A percentile compares a stretch with the other conserved stretches of the same genome.
These are phyloP conservation scores for Hymenopus coronatus DNA, from an alignment of 2,888 invertebrate genomes.

Conservation along the genomic window DNA sequence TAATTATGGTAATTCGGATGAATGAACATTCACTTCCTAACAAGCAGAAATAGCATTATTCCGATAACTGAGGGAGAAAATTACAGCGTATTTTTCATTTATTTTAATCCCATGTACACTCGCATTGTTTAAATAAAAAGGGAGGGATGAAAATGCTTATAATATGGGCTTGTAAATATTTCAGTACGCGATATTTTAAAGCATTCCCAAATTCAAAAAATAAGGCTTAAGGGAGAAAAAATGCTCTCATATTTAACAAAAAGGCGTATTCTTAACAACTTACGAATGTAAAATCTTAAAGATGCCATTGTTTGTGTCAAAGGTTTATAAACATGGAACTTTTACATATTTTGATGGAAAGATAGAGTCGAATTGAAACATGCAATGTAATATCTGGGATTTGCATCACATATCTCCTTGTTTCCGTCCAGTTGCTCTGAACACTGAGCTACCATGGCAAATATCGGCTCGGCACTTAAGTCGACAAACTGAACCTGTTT, in stretches of 20 bases:
- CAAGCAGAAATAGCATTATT: neutral
- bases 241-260: neutral
- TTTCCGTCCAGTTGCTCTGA: too few species aligned
- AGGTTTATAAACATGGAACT: too few species aligned
- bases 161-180: neutral
- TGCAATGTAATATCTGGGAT: too few species aligned
- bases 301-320: too few species aligned
- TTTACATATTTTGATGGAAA: too few species aligned
- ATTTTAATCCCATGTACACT: neutral
- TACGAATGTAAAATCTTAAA: too few species aligned
- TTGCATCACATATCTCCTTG: too few species aligned
- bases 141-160: neutral
- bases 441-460: too few species aligned
- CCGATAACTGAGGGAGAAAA: neutral
- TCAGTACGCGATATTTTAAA: neutral
- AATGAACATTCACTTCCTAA: neutral
- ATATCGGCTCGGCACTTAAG: too few species aligned
- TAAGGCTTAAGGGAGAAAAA: neutral
- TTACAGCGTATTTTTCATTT: neutral
- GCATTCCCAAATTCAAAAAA: neutral
- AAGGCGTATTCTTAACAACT: too few species aligned
- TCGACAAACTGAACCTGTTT: too few species aligned
- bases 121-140: neutral
- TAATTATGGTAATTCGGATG: neutral
- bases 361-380: too few species aligned